Evolutionary conservation across 2,797 vertebrate genomes (phyloP).

Genomic region (Psittacula echo): DNA sequence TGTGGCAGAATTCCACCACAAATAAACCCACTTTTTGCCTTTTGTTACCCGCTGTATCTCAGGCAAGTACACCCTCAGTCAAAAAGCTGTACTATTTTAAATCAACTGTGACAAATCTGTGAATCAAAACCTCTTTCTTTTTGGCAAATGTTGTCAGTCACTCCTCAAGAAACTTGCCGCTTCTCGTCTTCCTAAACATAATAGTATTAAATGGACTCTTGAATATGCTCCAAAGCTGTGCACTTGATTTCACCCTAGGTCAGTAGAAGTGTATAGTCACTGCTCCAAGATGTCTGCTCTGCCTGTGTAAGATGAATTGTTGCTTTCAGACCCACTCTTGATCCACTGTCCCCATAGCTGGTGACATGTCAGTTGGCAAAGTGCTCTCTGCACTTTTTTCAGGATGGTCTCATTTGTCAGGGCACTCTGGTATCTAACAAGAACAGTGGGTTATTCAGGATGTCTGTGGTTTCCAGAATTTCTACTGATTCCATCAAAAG

Average conservation of each 20-base stretch:
- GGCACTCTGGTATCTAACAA: background rate
- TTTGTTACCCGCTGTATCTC: constrained; percentile 42
- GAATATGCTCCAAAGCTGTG: background rate
- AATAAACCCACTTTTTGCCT: constrained; percentile 28
- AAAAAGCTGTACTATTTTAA: constrained; percentile 48
- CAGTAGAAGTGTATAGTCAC: constrained; percentile 4
- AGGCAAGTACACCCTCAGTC: constrained; percentile 7
- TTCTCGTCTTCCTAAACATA: constrained; percentile 30
- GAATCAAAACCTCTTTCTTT: constrained; percentile 43
- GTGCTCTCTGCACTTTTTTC: background rate
- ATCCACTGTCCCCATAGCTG: background rate
- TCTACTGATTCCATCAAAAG: constrained; percentile 39
- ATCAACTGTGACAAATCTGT: constrained; percentile 47
- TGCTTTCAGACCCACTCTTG: constrained; percentile 12
- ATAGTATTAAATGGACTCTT: constrained; percentile 34
- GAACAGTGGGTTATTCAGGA: constrained; percentile 57
- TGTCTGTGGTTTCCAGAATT: constrained; percentile 18
- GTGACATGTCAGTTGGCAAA: background rate
- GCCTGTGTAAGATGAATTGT: background rate
- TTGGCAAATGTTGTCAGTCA: constrained; percentile 45
- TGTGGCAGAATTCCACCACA: constrained; percentile 11
- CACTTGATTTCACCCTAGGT: constrained; percentile 49
- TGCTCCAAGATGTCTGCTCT: background rate
- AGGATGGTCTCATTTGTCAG: background rate
- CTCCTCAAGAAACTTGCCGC: constrained; percentile 33